Percentiles rank a stretch among this genome's conserved stretches.
phyloP scores from a whole-genome alignment of 2,888 invertebrate genomes.

The Taphrorychus bicolor region DNA sequence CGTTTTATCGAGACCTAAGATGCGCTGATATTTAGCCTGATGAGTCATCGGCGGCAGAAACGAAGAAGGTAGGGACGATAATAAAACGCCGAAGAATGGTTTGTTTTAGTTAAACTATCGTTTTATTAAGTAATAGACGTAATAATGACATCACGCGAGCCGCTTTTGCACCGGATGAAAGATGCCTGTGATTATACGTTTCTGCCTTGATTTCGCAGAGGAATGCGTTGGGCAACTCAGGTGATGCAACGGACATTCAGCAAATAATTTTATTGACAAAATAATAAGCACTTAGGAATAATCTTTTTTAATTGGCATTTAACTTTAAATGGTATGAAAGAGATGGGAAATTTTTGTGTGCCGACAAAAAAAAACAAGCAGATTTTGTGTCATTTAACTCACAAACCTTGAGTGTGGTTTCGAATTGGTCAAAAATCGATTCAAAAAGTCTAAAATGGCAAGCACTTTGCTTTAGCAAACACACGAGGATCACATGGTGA shows the following conservation, averaged over 20 bases:
- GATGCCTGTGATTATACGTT: constrained; percentile 24
- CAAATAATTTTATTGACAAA: constrained; percentile 1
- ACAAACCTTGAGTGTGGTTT: too few relatives aligned
- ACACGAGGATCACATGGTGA: too few relatives aligned
- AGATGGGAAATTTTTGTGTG: too few relatives aligned
- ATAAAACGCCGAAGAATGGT: not conserved
- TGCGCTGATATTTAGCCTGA: not conserved
- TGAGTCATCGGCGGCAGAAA: not conserved
- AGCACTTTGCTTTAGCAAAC: too few relatives aligned
- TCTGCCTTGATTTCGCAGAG: constrained; percentile 11
- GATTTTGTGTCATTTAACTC: too few relatives aligned
- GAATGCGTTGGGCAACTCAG: constrained; percentile 12
- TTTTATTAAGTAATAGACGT: constrained; percentile 24
- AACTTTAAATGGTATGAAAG: too few relatives aligned
- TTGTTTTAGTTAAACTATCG: constrained; percentile 12
- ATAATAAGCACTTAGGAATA: not conserved
- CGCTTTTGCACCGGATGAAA: constrained; percentile 22
- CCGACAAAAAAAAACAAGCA: too few relatives aligned
- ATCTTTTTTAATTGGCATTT: too few relatives aligned
- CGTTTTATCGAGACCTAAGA: not conserved
- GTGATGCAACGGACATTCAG: not conserved
- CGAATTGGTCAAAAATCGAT: too few relatives aligned
- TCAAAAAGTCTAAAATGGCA: too few relatives aligned
- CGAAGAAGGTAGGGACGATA: not conserved
- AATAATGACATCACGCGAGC: constrained; percentile 29